phyloP scores from a whole-genome alignment of 2,113 vertebrate species.

The Toxotes chatareus region DNA sequence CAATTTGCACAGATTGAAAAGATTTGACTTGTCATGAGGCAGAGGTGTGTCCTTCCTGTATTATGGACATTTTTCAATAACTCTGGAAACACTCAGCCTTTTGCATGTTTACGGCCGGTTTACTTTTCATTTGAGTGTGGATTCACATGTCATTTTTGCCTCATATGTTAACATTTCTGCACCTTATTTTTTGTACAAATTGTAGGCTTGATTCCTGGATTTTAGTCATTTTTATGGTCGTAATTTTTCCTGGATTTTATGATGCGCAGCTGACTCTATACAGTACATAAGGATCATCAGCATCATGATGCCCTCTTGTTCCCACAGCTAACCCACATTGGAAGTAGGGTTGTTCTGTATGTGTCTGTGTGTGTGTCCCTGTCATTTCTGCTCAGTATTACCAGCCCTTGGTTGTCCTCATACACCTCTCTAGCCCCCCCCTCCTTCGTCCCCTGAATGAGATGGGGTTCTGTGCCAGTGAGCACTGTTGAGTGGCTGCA shows the following conservation, averaged over 20 bases:
- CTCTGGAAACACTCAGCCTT: neutral
- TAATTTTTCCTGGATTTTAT: neutral
- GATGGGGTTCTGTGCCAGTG: constrained; percentile 47
- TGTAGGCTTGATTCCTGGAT: neutral
- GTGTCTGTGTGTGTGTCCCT: neutral
- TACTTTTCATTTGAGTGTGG: neutral
- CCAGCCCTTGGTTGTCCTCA: constrained; percentile 9
- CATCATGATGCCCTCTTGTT: neutral
- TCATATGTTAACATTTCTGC: neutral
- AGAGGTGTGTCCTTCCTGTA: constrained; percentile 24
- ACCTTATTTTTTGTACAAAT: neutral
- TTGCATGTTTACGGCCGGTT: neutral
- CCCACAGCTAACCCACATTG: neutral
- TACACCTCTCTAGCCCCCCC: neutral
- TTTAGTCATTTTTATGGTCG: neutral
- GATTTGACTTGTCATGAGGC: constrained; percentile 17
- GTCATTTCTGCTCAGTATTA: constrained; percentile 16
- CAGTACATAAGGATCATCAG: neutral
- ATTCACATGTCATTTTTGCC: neutral
- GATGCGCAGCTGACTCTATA: neutral
- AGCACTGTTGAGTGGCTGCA: constrained; percentile 25
- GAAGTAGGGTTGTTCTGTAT: neutral
- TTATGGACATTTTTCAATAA: neutral
- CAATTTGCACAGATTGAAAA: constrained; percentile 17
- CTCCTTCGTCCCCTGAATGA: constrained; percentile 9